These are phyloP conservation scores for Drosophila antonietae DNA, from an alignment of 2,888 invertebrate species.

Conservation along the genomic window DNA sequence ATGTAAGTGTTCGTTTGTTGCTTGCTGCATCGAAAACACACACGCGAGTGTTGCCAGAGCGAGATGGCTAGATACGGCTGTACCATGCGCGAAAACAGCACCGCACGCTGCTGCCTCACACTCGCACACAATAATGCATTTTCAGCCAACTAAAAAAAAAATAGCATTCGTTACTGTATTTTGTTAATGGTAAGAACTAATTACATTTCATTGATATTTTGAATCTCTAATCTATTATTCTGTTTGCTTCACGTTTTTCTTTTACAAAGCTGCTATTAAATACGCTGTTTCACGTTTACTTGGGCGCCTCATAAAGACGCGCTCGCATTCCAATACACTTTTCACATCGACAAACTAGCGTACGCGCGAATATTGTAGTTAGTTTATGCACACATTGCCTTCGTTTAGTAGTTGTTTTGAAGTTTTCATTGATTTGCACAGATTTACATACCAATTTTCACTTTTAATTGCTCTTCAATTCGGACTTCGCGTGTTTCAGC, in stretches of 20 bases:
- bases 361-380: conserved; percentile 32
- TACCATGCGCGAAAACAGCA: conserved; percentile 47
- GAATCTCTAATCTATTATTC: conserved; percentile 18
- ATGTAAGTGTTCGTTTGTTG: conserved; percentile 64
- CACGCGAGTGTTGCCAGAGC: conserved; percentile 55
- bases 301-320: conserved; percentile 59
- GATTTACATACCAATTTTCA: conserved; percentile 94
- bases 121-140: conserved; percentile 66
- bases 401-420: conserved; percentile 28
- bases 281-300: conserved; percentile 33
- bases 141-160: conserved; percentile 44
- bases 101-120: conserved; percentile 63
- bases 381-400: conserved; percentile 12
- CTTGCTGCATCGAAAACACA: conserved; percentile 63
- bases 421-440: conserved; percentile 61
- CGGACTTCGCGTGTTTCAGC: conserved; percentile 95
- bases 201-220: conserved; percentile 11
- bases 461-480: conserved; percentile 96
- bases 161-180: conserved; percentile 46
- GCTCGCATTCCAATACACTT: conserved; percentile 76
- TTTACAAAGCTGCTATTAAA: conserved; percentile 22
- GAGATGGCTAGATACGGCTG: conserved; percentile 51
- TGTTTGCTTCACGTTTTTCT: neutral
- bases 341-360: conserved; percentile 47
- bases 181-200: conserved; percentile 32